Conservation (phyloP, 2,888 invertebrate species). For the Cheilosia impressa region DNA sequence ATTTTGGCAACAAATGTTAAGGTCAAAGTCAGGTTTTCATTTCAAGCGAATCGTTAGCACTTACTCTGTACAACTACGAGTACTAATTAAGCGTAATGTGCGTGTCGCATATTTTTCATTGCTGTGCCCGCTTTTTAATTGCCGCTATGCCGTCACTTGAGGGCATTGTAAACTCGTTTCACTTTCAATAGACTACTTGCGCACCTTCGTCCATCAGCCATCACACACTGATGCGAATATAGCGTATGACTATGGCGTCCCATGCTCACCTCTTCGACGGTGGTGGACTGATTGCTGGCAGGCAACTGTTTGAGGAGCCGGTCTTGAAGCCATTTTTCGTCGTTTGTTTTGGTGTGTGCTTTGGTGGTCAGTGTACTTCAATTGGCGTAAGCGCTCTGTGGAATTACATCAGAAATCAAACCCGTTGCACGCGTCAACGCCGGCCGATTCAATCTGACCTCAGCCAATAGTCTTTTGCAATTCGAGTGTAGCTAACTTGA, state of each 20-base stretch:
- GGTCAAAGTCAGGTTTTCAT: conserved; percentile 59
- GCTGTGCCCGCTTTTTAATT: conserved; percentile 31
- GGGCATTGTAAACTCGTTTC: conserved; percentile 59
- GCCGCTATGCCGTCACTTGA: conserved; percentile 39
- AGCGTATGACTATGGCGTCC: neutral
- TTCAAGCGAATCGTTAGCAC: conserved; percentile 6
- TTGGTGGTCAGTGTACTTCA: conserved; percentile 21
- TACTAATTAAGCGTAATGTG: conserved; percentile 43
- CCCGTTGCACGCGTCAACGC: conserved; percentile 34
- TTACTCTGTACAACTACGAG: neutral
- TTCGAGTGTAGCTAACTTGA: conserved; percentile 29
- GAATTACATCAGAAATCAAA: conserved; percentile 58
- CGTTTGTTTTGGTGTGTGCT: conserved; percentile 17
- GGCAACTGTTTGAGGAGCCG: conserved; percentile 36
- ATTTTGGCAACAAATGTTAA: conserved; percentile 56
- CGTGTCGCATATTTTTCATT: conserved; percentile 35
- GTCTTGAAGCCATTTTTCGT: conserved; percentile 10
- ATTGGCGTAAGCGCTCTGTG: conserved; percentile 29
- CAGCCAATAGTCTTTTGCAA: conserved; percentile 41
- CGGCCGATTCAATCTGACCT: conserved; percentile 31
- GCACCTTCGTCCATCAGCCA: neutral
- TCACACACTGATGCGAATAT: neutral
- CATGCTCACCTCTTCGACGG: neutral
- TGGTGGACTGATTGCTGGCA: conserved; percentile 43
- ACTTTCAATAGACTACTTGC: conserved; percentile 46